Percentiles rank a stretch among this genome's conserved stretches.
Evolutionary conservation across 2,888 invertebrate genomes (phyloP).

Genomic region (Protonemura montana): DNA sequence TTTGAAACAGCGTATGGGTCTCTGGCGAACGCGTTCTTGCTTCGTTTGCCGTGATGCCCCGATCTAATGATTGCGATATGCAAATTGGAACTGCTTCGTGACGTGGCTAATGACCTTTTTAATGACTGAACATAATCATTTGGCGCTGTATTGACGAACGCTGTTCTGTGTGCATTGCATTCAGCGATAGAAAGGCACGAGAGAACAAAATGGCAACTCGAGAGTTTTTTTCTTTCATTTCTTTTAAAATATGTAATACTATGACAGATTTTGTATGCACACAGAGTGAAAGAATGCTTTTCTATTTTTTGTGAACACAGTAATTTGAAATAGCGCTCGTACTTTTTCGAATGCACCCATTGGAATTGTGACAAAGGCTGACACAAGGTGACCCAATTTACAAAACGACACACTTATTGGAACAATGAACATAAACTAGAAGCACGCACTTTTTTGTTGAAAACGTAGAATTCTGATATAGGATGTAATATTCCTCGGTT

Average conservation of each 20-base stretch:
- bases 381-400: background rate
- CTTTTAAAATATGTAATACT: background rate
- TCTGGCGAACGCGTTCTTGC: background rate
- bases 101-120: conserved; percentile 28
- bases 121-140: conserved; percentile 26
- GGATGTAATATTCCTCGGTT: background rate
- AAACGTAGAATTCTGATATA: background rate
- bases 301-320: background rate
- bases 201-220: background rate
- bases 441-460: background rate
- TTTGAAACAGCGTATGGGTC: background rate
- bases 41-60: background rate
- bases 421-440: background rate
- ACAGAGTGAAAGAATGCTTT: background rate
- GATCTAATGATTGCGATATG: conserved; percentile 34
- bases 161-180: background rate
- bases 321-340: background rate
- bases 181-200: background rate
- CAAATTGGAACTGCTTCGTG: conserved; percentile 17
- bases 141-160: background rate
- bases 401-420: background rate
- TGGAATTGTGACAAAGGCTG: background rate
- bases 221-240: background rate
- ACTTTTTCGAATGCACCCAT: background rate
- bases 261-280: background rate